Percentiles rank a stretch among this genome's conserved stretches.
phyloP scores from a whole-genome alignment of 2,797 vertebrate species.

The Cephalopachus bancanus region DNA sequence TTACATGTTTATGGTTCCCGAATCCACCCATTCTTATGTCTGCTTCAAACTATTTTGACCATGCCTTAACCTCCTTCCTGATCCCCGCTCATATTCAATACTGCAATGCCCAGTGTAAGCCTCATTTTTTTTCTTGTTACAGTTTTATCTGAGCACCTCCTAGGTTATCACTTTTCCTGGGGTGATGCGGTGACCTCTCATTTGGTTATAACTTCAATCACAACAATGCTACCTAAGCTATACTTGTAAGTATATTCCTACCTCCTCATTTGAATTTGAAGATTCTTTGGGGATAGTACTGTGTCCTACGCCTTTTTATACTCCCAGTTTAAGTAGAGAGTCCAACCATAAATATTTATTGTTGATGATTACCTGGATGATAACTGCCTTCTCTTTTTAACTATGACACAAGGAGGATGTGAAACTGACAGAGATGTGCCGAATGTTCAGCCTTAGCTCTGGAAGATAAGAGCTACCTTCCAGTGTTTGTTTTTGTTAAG shows the following conservation, averaged over 20 bases:
- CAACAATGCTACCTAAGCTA: too few relatives aligned
- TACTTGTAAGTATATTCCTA: neutral
- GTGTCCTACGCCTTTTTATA: neutral
- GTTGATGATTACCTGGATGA: neutral
- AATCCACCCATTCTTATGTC: neutral
- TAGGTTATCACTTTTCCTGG: neutral
- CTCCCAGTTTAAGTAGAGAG: neutral
- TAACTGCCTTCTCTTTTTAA: neutral
- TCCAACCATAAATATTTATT: neutral
- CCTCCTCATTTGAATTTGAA: neutral
- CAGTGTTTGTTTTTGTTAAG: neutral
- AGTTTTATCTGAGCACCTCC: neutral
- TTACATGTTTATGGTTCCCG: neutral
- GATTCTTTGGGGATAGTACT: neutral
- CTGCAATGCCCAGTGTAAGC: neutral
- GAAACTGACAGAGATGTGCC: neutral
- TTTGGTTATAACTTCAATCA: neutral
- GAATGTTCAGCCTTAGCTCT: neutral
- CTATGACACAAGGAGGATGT: neutral
- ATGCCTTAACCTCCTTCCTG: neutral
- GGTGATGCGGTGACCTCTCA: neutral
- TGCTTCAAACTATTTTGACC: neutral
- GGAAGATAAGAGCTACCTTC: neutral
- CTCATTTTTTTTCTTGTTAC: neutral
- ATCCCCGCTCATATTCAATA: neutral